phyloP scores from a whole-genome alignment of 2,113 vertebrate genomes.

The Myotis brandtii region DNA sequence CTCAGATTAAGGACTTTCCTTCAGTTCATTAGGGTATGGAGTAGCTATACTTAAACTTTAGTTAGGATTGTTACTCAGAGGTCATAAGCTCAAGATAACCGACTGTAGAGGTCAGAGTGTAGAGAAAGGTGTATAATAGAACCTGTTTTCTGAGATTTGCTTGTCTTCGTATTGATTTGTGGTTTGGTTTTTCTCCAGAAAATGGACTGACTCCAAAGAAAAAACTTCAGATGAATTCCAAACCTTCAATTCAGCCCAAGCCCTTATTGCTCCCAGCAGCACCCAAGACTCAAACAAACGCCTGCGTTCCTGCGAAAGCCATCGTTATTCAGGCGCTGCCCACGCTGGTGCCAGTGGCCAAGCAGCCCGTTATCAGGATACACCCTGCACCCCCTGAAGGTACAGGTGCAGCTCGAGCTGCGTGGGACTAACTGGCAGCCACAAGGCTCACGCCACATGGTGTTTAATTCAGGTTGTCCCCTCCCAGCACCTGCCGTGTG shows the following conservation, averaged over 20 bases:
- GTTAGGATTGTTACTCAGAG: not conserved
- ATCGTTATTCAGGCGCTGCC: conserved; percentile 95
- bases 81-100: not conserved
- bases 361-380: conserved; percentile 90
- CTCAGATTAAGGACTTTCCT: not conserved
- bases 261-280: conserved; percentile 90
- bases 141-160: not conserved
- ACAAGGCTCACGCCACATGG: no score
- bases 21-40: not conserved
- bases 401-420: conserved; percentile 71
- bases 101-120: not conserved
- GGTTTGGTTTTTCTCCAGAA: conserved; percentile 81
- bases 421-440: not conserved
- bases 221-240: conserved; percentile 87
- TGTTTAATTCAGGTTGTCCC: not conserved
- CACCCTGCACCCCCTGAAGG: conserved; percentile 92
- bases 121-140: not conserved
- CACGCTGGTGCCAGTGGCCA: conserved; percentile 89
- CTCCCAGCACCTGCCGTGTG: not conserved
- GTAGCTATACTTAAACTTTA: not conserved
- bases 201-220: conserved; percentile 87
- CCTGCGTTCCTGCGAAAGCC: conserved; percentile 91
- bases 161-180: conserved; percentile 28
- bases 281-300: conserved; percentile 86
- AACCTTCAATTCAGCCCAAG: conserved; percentile 93